Percentiles rank a stretch among this genome's conserved stretches.
phyloP scores from a whole-genome alignment of 2,797 vertebrate species.

The Potorous gilbertii region DNA sequence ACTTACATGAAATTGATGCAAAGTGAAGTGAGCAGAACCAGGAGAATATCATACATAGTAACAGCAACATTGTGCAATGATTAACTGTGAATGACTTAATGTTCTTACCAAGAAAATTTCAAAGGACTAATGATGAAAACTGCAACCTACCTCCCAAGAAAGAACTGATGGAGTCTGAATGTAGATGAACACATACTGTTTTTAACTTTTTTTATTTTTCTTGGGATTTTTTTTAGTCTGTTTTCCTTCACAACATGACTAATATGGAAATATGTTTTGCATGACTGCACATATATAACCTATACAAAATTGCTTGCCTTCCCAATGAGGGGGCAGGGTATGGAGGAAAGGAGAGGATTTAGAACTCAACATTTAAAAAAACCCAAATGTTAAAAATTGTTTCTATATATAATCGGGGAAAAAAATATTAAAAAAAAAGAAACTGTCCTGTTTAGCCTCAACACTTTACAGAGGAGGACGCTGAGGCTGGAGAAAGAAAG shows the following conservation, averaged over 20 bases:
- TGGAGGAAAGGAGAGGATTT: not conserved
- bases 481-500: not conserved
- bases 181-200: not conserved
- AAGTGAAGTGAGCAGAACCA: not conserved
- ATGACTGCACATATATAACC: not conserved
- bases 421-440: not conserved
- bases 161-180: not conserved
- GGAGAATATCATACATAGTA: not conserved
- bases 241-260: not conserved
- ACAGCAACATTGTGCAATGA: not conserved
- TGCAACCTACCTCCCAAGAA: not conserved
- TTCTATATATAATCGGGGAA: not conserved
- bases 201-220: not conserved
- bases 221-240: not conserved
- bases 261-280: not conserved
- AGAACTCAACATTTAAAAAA: not conserved
- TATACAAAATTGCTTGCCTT: not conserved
- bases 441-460: not conserved
- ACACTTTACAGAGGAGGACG: not conserved
- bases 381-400: not conserved
- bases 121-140: not conserved
- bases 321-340: not conserved
- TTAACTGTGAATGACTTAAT: not conserved
- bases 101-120: not conserved
- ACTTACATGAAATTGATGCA: not conserved